These are phyloP conservation scores for Podarcis cretensis DNA, from an alignment of 2,113 vertebrate genomes.

Conservation along the genomic window DNA sequence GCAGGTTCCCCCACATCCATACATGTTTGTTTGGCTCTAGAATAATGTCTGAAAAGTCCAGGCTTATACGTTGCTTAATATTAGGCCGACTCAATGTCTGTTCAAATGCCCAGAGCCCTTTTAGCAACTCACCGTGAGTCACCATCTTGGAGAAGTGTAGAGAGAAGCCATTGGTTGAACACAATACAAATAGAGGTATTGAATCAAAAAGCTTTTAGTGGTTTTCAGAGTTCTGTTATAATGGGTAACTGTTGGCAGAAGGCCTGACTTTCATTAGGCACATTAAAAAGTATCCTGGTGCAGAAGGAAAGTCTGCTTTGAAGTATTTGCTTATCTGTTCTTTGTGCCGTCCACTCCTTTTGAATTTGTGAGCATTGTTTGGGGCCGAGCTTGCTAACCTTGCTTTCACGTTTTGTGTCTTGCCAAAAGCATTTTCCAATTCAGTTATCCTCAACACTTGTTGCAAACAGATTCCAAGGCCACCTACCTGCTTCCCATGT, in stretches of 20 bases:
- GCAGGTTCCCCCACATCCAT: too few species aligned
- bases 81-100: not conserved
- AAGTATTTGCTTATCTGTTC: not conserved
- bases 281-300: not conserved
- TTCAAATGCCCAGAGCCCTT: not conserved
- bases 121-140: constrained; percentile 12
- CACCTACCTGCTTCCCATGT: too few species aligned
- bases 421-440: not conserved
- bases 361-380: not conserved
- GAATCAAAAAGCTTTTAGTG: not conserved
- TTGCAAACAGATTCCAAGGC: not conserved
- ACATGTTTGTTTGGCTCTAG: not conserved
- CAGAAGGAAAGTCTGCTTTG: not conserved
- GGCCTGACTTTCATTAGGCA: not conserved
- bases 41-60: not conserved
- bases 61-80: not conserved
- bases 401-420: not conserved
- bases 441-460: not conserved
- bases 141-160: not conserved
- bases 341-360: not conserved
- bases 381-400: not conserved
- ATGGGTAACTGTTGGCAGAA: constrained; percentile 6
- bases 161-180: not conserved
- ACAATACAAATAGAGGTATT: not conserved
- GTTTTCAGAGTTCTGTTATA: not conserved